Base-by-base conservation (phyloP, 2,113 vertebrate genomes). In the Nothocercus nigrocapillus region DNA sequence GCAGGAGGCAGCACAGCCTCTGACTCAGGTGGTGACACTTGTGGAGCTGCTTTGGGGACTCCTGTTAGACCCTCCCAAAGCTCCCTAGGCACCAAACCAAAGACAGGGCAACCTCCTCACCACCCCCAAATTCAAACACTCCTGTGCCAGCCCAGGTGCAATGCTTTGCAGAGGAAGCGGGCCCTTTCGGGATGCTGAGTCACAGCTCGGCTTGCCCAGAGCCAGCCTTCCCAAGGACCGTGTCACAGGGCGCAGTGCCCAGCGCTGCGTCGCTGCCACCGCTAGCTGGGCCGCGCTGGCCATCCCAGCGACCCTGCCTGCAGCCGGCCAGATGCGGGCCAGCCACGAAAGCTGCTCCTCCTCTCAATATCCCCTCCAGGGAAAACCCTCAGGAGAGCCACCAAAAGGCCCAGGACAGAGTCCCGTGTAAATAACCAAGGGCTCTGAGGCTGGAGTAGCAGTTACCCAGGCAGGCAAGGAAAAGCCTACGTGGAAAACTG, bases 21-120 rank as follows among this genome's bases (percentile, higher is more conserved):
- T 95, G 96, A 95, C 88, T 96, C 94, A 96, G 59, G 85, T 81
- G 76, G 61, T 76, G 72, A 69, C 88, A 70, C 40, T 62, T 58
- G 56, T 2, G 0, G 63, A 21, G 24, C 15, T 42, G 18, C 61
- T 61, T 56, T n/a, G 76, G 38, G 51, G 42, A 73, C 34, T 6
- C 79, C 54, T 59, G 82, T 53, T 77, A 85, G 88, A 38, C 61
- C 32, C 53, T 74, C 49, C 49, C 7, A 3, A 25, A 68, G 80
- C 67, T 94, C 56, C 58, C 80, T 62, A 69, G 1, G 61, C 72
- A 49, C 21, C 13, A 1, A 2, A 66, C 17, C 12, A 36, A 68
- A 81, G 59, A 72, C 76, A 78, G 67, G 88, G 67, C 58, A 56
- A 69, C 32, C 32, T 53, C 24, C 24, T 53, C 49, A 21, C 24